Base-by-base conservation (phyloP, 2,888 invertebrate species). In the Tetrapedia diversipes region DNA sequence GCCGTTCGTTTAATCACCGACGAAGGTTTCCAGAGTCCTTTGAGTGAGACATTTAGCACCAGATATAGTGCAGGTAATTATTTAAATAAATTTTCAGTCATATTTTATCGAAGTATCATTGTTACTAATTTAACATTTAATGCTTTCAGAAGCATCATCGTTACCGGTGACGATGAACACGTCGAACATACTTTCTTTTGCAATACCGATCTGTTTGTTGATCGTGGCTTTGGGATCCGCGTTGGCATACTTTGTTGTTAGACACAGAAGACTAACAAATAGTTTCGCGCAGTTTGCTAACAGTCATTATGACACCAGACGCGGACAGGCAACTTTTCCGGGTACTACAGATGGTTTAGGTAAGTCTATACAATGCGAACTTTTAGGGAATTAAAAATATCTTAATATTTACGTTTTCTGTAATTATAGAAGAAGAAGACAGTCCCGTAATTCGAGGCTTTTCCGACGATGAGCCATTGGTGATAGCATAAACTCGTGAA, bases 391-490 rank as follows among this genome's bases (percentile, higher is more conserved):
- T 1, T 22, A 19, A 29, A 27, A n/a, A 24, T 29, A 24, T 45
- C 11, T 22, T 19, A 47, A 32, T 14, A 53, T 49, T 32, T 32
- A 3, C 6, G 22, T 34, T 75, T 51, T 39, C 24, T 60, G 67
- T 82, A 70, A 80, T 87, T 87, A 89, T 92, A 94, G 97, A 97
- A 88, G 97, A 97, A 83, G 96, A 97, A 89, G 96, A 97, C 88
- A 95, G 96, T 86, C 98, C 98, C 43, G 96, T 97, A 83, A 97
- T 98, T 89, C 95, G 96, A 90, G 97, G 97, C 34, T 98, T 98
- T 92, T 96, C 97, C 0, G 98, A 98, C 91, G 98, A 98, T 92
- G 98, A 98, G 92, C 98, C 98, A 68, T 93, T 98, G 85, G 97
- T 98, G 86, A 96, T 98, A 91, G 97, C 97, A 86, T 98, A 94